Evolutionary conservation across 2,113 vertebrate genomes (phyloP), one percentile per base, ranked within the genome.

Genomic region (Petaurus breviceps): DNA sequence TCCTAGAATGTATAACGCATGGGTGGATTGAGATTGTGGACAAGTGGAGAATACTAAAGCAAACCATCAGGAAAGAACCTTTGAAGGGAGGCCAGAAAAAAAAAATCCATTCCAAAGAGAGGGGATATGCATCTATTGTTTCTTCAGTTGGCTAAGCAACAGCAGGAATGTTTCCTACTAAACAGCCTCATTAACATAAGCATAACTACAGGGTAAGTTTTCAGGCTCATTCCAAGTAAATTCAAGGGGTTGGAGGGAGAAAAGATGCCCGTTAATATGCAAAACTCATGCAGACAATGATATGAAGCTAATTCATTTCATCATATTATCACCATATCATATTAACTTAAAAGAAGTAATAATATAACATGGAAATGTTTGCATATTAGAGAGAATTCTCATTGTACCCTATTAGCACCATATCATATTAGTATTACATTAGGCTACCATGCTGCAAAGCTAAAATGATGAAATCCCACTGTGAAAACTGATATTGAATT

Each of bases 131-230:
- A 91, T 97, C 98, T 98, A 91, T 98, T 98, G 98, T 98, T 98
- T 98, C 98, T 98, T 98, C 98, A 99, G 98, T 98, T 98, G 98
- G 98, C 98, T 99, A 98, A 98, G 98, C 98, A 98, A 97, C 95
- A 97, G 98, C 98, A 0, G 98, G 98, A 98, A 97, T 98, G 98
- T 98, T 99, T 99, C 98, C 98, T 98, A 98, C 98, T 99, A 98
- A 99, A 99, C 99, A 99, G 98, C 98, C 98, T 99, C 98, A 99
- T 99, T 99, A 99, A 98, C 99, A 99, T 99, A 98, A 98, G 98
- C 98, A 98, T 99, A 99, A 99, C 98, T 99, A 99, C 99, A 99
- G 99, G 98, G 98, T 99, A 98, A 98, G 98, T 99, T 98, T 98
- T 98, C 98, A 98, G 98, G 98, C 98, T 99, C 98, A 98, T 99